Conservation (phyloP, 2,888 invertebrate species). For the Parelbella ahira region DNA sequence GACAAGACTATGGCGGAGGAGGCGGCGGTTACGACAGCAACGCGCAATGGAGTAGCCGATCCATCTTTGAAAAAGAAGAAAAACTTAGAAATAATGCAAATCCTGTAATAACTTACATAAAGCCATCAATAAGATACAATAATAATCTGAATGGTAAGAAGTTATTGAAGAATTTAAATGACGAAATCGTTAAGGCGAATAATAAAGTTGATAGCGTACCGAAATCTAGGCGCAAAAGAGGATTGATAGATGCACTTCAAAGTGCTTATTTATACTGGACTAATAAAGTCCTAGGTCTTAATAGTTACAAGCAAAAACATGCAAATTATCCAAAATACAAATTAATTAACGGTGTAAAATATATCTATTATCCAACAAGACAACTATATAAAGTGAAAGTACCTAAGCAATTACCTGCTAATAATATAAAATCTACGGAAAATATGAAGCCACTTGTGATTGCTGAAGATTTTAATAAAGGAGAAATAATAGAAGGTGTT, state of each 20-base stretch:
- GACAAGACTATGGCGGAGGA: slow-evolving; percentile 57
- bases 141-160: no score
- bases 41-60: slow-evolving; percentile 73
- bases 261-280: slow-evolving; percentile 62
- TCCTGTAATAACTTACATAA: slow-evolving; percentile 47
- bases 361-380: slow-evolving; percentile 55
- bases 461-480: slow-evolving; percentile 65
- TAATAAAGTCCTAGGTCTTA: slow-evolving; percentile 46
- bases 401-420: slow-evolving; percentile 41
- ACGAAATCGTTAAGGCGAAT: slow-evolving; percentile 33
- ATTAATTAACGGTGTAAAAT: slow-evolving; percentile 60
- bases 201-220: slow-evolving; percentile 27
- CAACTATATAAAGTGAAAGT: slow-evolving; percentile 43
- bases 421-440: slow-evolving; percentile 33
- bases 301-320: slow-evolving; percentile 41
- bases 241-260: slow-evolving; percentile 57
- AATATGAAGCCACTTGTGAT: slow-evolving; percentile 38
- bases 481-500: slow-evolving; percentile 59
- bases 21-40: slow-evolving; percentile 69
- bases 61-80: slow-evolving; percentile 46
- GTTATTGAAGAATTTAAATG: slow-evolving; percentile 32
- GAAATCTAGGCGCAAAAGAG: slow-evolving; percentile 51
- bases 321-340: slow-evolving; percentile 49
- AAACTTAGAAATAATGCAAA: slow-evolving; percentile 32
- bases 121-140: slow-evolving; percentile 41